A percentile compares a stretch with the other conserved stretches of the same genome.
phyloP scores from a whole-genome alignment of 2,888 invertebrate species.

The Cordilura impudica region DNA sequence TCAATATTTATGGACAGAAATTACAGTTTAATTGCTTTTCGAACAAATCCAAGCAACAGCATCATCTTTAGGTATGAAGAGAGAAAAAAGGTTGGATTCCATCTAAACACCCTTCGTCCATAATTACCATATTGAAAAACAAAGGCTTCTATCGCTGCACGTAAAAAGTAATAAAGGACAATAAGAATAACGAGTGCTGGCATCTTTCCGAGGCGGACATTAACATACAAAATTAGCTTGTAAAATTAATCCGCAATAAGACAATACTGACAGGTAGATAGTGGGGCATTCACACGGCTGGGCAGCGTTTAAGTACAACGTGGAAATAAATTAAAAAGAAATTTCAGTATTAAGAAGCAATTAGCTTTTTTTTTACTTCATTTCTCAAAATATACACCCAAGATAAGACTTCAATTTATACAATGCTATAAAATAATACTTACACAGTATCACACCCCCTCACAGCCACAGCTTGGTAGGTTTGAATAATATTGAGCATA shows the following conservation, averaged over 20 bases:
- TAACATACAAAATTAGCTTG: conserved; percentile 76
- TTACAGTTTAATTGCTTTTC: conserved; percentile 73
- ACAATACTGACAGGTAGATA: conserved; percentile 61
- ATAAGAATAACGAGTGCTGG: neutral
- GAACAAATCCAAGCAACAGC: conserved; percentile 23
- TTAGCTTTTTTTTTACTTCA: conserved; percentile 68
- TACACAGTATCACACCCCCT: neutral
- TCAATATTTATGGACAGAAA: conserved; percentile 74
- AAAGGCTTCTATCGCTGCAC: conserved; percentile 16
- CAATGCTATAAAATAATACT: conserved; percentile 1
- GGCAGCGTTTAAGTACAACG: neutral
- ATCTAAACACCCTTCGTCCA: conserved; percentile 34
- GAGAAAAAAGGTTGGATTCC: conserved; percentile 28
- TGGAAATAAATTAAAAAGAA: conserved; percentile 58
- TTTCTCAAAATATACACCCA: conserved; percentile 37
- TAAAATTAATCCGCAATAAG: conserved; percentile 76
- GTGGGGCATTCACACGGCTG: conserved; percentile 42
- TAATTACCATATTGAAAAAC: conserved; percentile 22
- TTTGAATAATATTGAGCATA: conserved; percentile 59
- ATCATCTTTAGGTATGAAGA: neutral
- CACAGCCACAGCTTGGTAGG: neutral
- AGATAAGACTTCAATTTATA: conserved; percentile 55
- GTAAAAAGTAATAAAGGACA: conserved; percentile 31
- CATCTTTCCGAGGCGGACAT: conserved; percentile 52
- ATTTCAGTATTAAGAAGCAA: conserved; percentile 75